A percentile compares a stretch with the other conserved stretches of the same genome.
Evolutionary conservation across 2,888 invertebrate species (phyloP).

Genomic region (Sussaba pulchella): DNA sequence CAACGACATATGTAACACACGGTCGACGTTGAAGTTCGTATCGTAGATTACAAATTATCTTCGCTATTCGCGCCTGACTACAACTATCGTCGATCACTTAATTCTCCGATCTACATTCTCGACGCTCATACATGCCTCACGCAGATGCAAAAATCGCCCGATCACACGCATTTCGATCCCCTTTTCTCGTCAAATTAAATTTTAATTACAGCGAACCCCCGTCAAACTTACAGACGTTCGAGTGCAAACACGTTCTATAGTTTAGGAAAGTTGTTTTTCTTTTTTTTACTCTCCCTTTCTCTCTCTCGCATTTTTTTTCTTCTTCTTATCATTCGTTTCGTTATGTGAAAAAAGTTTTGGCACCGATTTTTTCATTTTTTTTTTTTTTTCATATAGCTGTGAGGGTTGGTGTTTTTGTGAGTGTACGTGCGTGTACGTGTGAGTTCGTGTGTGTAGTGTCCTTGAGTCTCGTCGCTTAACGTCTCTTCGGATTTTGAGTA

Average conservation of each 20-base stretch:
- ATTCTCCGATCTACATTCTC: slow-evolving; percentile 21
- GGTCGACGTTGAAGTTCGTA: not conserved
- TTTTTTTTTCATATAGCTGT: slow-evolving; percentile 60
- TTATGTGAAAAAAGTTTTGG: slow-evolving; percentile 65
- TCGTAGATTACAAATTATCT: slow-evolving; percentile 40
- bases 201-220: slow-evolving; percentile 61
- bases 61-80: slow-evolving; percentile 42
- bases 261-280: slow-evolving; percentile 57
- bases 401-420: slow-evolving; percentile 54
- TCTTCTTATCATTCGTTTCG: slow-evolving; percentile 45
- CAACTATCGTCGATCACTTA: slow-evolving; percentile 15
- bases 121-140: not conserved
- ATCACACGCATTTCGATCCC: slow-evolving; percentile 1
- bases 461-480: slow-evolving; percentile 50
- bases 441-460: slow-evolving; percentile 27
- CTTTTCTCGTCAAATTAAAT: slow-evolving; percentile 16
- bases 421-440: slow-evolving; percentile 36
- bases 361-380: slow-evolving; percentile 55
- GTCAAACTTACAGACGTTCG: slow-evolving; percentile 55
- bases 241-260: slow-evolving; percentile 56
- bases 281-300: slow-evolving; percentile 33
- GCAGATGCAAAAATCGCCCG: not conserved
- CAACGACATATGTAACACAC: not conserved
- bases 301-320: slow-evolving; percentile 28
- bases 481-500: slow-evolving; percentile 50